Conservation (phyloP, 1,140 invertebrate genomes). For the Brachionus rotundiformis region DNA sequence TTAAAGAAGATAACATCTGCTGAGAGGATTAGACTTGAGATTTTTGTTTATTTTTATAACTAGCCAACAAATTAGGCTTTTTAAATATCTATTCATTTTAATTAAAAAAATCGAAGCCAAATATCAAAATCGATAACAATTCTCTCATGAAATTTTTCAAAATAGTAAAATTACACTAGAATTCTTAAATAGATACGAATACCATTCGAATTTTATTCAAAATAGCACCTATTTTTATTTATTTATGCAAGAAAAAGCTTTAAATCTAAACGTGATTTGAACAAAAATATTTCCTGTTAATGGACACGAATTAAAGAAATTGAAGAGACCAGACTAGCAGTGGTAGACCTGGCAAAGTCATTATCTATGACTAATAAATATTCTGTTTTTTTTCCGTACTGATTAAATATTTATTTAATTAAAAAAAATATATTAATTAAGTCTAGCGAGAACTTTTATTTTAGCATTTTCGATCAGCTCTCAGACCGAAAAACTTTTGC, state of each 20-base stretch:
- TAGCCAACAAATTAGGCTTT: constrained; percentile 2
- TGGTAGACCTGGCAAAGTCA: background rate
- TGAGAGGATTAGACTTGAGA: background rate
- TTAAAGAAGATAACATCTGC: constrained; percentile 25
- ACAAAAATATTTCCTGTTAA: background rate
- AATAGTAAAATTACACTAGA: background rate
- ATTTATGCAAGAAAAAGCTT: background rate
- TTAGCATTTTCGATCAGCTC: background rate
- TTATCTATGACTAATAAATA: constrained; percentile 21
- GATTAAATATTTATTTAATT: constrained; percentile 49
- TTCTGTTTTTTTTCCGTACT: constrained; percentile 17
- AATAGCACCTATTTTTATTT: background rate
- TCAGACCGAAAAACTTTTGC: background rate
- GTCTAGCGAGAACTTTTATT: background rate
- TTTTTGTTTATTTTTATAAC: constrained; percentile 37
- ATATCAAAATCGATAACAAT: constrained; percentile 32
- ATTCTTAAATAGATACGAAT: constrained; percentile 5
- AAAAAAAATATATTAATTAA: constrained; percentile 46
- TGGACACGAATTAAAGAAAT: background rate
- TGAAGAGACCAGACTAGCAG: no score
- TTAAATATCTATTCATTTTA: background rate
- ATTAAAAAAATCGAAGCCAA: constrained; percentile 41
- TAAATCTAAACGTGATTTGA: background rate
- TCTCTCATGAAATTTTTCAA: background rate
- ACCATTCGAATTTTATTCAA: background rate